These are phyloP conservation scores for Perithous albicinctus DNA, from an alignment of 2,888 invertebrate genomes.

Conservation along the genomic window DNA sequence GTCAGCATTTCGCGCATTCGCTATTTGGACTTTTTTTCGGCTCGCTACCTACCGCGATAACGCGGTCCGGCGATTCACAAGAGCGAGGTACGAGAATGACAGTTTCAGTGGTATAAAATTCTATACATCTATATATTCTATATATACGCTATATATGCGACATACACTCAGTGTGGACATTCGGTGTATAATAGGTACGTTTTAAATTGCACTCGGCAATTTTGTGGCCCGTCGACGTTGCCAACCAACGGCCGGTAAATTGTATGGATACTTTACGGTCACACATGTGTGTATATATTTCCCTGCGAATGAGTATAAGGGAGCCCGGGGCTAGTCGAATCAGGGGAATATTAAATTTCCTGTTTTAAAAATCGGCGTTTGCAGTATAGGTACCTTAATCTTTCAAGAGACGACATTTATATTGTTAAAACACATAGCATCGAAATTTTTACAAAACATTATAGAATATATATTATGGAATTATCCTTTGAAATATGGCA, in stretches of 20 bases:
- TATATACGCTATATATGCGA: not conserved
- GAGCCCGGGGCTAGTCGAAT: too few species aligned
- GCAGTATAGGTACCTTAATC: too few species aligned
- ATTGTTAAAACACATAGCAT: too few species aligned
- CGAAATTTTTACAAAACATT: too few species aligned
- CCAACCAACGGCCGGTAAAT: constrained; percentile 30
- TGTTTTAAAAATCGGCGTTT: too few species aligned
- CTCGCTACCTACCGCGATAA: constrained; percentile 33
- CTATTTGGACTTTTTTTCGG: not conserved
- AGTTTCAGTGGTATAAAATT: not conserved
- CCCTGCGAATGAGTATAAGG: not conserved
- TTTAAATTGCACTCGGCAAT: constrained; percentile 48
- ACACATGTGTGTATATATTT: not conserved
- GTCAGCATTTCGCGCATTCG: constrained; percentile 8
- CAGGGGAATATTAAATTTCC: too few species aligned
- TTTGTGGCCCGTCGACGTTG: constrained; percentile 51
- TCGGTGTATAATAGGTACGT: not conserved
- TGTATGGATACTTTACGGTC: constrained; percentile 22
- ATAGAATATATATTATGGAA: too few species aligned
- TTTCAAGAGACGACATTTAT: too few species aligned
- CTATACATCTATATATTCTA: not conserved
- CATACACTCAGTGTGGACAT: not conserved
- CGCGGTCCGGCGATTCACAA: constrained; percentile 33
- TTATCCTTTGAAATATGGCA: too few species aligned
- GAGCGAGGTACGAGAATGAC: constrained; percentile 2